These are phyloP conservation scores for Leucania comma DNA, from an alignment of 2,888 invertebrate genomes.

Conservation along the genomic window DNA sequence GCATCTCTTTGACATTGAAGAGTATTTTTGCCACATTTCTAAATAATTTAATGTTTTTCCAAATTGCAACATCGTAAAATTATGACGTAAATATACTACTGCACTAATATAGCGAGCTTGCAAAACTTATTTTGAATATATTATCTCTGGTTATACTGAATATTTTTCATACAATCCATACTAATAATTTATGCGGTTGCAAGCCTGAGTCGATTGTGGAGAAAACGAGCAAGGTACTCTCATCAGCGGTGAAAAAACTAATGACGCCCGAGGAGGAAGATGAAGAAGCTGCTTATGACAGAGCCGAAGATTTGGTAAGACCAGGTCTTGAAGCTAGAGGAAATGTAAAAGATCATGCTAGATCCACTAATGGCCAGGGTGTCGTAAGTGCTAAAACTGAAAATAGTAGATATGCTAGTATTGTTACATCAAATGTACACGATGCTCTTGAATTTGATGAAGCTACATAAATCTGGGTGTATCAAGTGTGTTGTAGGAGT, in stretches of 20 bases:
- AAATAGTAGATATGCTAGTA: conserved; percentile 43
- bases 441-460: conserved; percentile 28
- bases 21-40: conserved; percentile 34
- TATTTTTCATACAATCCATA: conserved; percentile 26
- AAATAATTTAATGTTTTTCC: conserved; percentile 41
- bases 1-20: conserved; percentile 38
- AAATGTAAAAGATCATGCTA: conserved; percentile 15
- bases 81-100: conserved; percentile 18
- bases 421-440: conserved; percentile 18
- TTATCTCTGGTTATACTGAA: background rate
- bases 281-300: conserved; percentile 92
- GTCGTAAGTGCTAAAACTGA: conserved; percentile 23
- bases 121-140: conserved; percentile 16
- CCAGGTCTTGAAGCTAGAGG: conserved; percentile 52
- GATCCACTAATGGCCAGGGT: background rate
- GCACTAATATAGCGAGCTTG: conserved; percentile 20
- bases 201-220: conserved; percentile 92
- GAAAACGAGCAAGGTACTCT: conserved; percentile 89
- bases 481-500: conserved; percentile 40
- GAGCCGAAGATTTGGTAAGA: conserved; percentile 94
- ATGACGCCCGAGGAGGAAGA: conserved; percentile 86
- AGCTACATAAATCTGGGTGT: conserved; percentile 39
- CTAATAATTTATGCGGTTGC: conserved; percentile 52
- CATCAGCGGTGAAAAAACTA: conserved; percentile 89
- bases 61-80: conserved; percentile 42